Percentiles rank a stretch among this genome's conserved stretches.
Evolutionary conservation across 2,113 vertebrate genomes (phyloP).

Genomic region (Odontophorus gujanensis): DNA sequence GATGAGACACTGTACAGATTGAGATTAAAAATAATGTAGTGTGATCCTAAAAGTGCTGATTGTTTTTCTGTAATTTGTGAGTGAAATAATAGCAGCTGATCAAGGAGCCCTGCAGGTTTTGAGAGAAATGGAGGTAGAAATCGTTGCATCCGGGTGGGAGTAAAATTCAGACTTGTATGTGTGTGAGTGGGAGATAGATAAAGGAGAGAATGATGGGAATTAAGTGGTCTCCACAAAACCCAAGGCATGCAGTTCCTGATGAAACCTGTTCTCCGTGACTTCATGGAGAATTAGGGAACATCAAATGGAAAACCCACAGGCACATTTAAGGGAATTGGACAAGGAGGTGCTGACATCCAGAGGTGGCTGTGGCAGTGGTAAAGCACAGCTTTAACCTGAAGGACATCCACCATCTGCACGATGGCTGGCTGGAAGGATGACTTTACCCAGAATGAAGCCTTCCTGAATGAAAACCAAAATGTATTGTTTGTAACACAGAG

Average conservation of each 20-base stretch:
- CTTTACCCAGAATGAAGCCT: rapidly evolving
- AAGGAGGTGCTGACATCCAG: background rate
- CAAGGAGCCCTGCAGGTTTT: background rate
- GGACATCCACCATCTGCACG: background rate
- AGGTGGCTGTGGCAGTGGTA: background rate
- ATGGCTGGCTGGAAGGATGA: background rate
- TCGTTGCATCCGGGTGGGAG: background rate
- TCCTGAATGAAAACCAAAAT: background rate
- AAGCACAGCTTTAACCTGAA: background rate
- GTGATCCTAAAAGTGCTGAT: background rate
- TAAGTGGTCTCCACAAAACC: background rate
- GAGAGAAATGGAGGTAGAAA: background rate
- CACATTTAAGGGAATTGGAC: background rate
- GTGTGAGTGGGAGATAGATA: background rate
- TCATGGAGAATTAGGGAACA: background rate
- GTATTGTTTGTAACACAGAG: background rate
- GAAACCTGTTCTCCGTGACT: background rate
- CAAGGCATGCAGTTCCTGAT: background rate
- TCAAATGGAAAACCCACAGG: background rate
- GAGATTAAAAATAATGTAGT: background rate
- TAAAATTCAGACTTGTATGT: background rate
- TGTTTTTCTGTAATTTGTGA: background rate
- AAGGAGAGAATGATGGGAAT: background rate
- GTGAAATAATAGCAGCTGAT: background rate
- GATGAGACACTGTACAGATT: background rate